phyloP scores from a whole-genome alignment of 1,140 invertebrate genomes.

The Hyles euphorbiae region DNA sequence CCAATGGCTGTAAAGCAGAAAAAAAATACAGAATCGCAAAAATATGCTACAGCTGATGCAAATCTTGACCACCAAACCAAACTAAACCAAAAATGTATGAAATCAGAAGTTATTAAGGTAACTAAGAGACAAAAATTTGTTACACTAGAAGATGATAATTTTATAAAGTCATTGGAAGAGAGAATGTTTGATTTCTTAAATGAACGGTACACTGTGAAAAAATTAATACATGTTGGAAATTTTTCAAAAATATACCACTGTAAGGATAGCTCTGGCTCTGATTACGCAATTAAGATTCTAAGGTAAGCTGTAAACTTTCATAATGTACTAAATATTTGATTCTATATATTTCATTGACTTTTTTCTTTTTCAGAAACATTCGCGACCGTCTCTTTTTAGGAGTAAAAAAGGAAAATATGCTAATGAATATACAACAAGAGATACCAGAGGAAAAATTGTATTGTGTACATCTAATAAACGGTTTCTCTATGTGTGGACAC shows the following conservation, averaged over 20 bases:
- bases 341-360: too few relatives aligned
- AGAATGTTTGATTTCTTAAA: conserved; percentile 19
- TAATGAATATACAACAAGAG: too few relatives aligned
- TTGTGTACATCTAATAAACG: conserved; percentile 21
- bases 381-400: too few relatives aligned
- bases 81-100: not conserved
- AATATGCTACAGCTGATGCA: not conserved
- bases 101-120: too few relatives aligned
- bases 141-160: not conserved
- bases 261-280: conserved; percentile 14
- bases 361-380: too few relatives aligned
- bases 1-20: too few relatives aligned
- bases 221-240: conserved; percentile 27
- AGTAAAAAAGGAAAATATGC: too few relatives aligned
- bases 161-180: conserved; percentile 14
- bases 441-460: conserved; percentile 6
- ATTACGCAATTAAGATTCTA: conserved; percentile 33
- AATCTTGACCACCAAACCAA: not conserved
- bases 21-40: too few relatives aligned
- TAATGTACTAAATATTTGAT: too few relatives aligned
- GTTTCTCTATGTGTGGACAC: conserved; percentile 4
- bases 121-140: too few relatives aligned
- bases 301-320: conserved; percentile 24
- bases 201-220: conserved; percentile 16
- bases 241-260: conserved; percentile 41